A percentile compares a stretch with the other conserved stretches of the same genome.
phyloP scores from a whole-genome alignment of 1,140 invertebrate genomes.

The Pseudobourletiella spinata region DNA sequence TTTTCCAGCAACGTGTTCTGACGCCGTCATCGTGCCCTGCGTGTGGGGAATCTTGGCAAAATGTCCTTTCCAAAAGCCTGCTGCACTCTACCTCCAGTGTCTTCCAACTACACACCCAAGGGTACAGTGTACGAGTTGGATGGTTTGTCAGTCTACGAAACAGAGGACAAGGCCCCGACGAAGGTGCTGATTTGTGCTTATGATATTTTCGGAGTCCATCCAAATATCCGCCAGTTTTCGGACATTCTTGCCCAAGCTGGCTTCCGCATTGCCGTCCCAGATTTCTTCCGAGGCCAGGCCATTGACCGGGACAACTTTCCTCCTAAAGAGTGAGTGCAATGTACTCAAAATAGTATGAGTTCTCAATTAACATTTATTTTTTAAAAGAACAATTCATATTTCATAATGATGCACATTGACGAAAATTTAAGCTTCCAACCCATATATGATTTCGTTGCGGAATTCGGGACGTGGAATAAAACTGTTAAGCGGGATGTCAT shows the following conservation, averaged over 20 bases:
- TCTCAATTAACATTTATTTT: not conserved
- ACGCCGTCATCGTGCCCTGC: too few species aligned
- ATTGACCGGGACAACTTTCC: not conserved
- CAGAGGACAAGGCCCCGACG: not conserved
- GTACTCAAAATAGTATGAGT: not conserved
- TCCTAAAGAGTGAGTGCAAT: not conserved
- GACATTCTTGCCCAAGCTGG: constrained; percentile 13
- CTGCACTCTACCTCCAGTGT: constrained; percentile 22
- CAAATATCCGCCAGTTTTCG: constrained; percentile 23
- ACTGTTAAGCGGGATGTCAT: constrained; percentile 19
- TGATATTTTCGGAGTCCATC: constrained; percentile 30
- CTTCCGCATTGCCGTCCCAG: constrained; percentile 22
- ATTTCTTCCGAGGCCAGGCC: constrained; percentile 8
- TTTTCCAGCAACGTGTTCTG: too few species aligned
- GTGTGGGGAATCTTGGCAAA: too few species aligned
- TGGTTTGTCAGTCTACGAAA: constrained; percentile 14
- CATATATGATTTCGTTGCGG: not conserved
- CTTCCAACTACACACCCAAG: constrained; percentile 13
- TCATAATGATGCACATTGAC: not conserved
- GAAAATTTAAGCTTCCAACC: not conserved
- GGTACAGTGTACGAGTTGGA: constrained; percentile 10
- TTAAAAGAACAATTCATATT: not conserved
- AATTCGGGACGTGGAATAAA: constrained; percentile 8
- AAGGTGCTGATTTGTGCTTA: constrained; percentile 22
- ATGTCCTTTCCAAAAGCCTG: constrained; percentile 23